These are phyloP conservation scores for Ancistrus triradiatus DNA, from an alignment of 2,113 vertebrate species.

Conservation along the genomic window DNA sequence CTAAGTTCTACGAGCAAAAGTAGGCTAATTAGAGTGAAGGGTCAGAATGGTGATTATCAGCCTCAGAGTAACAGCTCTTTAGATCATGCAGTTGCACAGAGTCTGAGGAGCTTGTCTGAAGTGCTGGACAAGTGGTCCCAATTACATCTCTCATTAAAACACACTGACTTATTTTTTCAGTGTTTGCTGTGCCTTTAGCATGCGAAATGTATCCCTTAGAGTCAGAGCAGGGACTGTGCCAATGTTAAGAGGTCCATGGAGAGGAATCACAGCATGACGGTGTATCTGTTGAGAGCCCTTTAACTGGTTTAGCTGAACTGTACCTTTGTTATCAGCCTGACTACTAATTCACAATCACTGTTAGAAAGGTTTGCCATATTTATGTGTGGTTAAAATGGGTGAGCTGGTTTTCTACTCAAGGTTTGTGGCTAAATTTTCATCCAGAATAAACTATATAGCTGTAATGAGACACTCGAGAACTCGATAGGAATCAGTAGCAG, in stretches of 20 bases:
- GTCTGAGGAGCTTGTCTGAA: slow-evolving; percentile 9
- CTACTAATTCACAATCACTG: slow-evolving; percentile 16
- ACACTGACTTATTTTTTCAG: slow-evolving; percentile 4
- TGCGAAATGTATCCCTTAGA: neutral
- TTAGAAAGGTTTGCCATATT: neutral
- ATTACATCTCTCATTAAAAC: slow-evolving; percentile 27
- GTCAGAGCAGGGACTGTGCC: slow-evolving; percentile 12
- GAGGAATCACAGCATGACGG: slow-evolving; percentile 12
- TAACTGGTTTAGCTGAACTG: slow-evolving; percentile 23
- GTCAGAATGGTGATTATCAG: neutral
- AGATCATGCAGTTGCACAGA: slow-evolving; percentile 1
- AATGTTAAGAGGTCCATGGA: slow-evolving; percentile 8
- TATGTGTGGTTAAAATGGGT: too few relatives aligned
- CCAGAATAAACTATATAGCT: too few relatives aligned
- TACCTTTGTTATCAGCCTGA: slow-evolving; percentile 2
- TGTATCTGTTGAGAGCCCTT: slow-evolving; percentile 22
- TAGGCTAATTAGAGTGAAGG: neutral
- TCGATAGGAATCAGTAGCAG: too few relatives aligned
- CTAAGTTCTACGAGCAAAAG: neutral
- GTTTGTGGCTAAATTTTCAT: too few relatives aligned
- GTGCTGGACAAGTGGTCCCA: slow-evolving; percentile 6
- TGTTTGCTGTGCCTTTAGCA: neutral
- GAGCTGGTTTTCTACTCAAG: too few relatives aligned
- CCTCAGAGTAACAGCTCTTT: neutral
- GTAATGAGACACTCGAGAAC: too few relatives aligned